Conservation (phyloP, 2,888 invertebrate genomes). For the Copidosoma aretas region DNA sequence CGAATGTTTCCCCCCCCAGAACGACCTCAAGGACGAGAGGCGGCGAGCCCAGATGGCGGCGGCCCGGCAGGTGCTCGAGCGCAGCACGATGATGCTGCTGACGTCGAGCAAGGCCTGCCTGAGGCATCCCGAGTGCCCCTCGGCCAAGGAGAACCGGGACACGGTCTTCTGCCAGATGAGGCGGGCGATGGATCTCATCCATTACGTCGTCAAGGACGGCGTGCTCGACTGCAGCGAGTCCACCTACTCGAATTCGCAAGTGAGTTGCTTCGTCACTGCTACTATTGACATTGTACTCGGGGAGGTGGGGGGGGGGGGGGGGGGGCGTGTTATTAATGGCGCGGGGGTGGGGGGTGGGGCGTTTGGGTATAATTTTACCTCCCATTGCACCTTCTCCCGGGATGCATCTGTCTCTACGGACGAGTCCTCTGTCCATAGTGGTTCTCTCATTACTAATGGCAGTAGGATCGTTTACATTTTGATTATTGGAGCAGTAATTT, state of each 20-base stretch:
- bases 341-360: too few species aligned
- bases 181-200: conserved; percentile 95
- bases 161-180: conserved; percentile 98
- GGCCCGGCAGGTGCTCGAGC: conserved; percentile 91
- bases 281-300: neutral
- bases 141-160: conserved; percentile 93
- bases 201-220: conserved; percentile 97
- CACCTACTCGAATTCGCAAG: conserved; percentile 61
- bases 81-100: conserved; percentile 95
- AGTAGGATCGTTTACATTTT: too few species aligned
- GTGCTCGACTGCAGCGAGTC: conserved; percentile 70
- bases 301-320: too few species aligned
- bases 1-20: conserved; percentile 65
- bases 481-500: too few species aligned
- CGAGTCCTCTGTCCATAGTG: too few species aligned
- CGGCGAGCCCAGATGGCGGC: conserved; percentile 95
- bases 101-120: conserved; percentile 97
- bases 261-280: conserved; percentile 40
- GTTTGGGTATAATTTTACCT: too few species aligned
- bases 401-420: too few species aligned
- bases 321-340: too few species aligned
- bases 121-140: conserved; percentile 91
- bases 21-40: conserved; percentile 90
- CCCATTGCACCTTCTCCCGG: too few species aligned
- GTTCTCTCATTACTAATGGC: too few species aligned